These are phyloP conservation scores for Polyommatus iphigenia DNA, from an alignment of 2,888 invertebrate species.

Conservation along the genomic window DNA sequence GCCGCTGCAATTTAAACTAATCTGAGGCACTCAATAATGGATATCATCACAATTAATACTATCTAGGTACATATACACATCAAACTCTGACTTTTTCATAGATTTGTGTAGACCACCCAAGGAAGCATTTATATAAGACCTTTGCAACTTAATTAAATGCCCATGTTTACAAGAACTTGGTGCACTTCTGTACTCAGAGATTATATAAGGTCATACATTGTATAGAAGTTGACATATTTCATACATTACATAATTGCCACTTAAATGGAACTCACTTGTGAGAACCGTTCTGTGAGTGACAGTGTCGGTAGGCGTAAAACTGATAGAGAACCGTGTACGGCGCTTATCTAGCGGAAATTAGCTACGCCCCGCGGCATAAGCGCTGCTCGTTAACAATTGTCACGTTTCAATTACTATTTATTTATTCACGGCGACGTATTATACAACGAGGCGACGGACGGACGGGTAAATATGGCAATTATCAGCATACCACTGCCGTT, in stretches of 20 bases:
- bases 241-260: slow-evolving; percentile 17
- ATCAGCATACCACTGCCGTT: background rate
- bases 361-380: slow-evolving; percentile 29
- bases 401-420: slow-evolving; percentile 30
- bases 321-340: background rate
- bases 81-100: background rate
- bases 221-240: slow-evolving; percentile 6
- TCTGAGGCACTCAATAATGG: background rate
- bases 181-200: slow-evolving; percentile 4
- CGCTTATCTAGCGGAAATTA: slow-evolving; percentile 28
- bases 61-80: background rate
- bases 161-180: background rate
- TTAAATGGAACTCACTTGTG: background rate
- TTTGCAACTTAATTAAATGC: background rate
- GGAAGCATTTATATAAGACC: background rate
- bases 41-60: background rate
- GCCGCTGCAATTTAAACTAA: background rate
- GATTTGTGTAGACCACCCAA: background rate
- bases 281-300: background rate
- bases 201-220: slow-evolving; percentile 14
- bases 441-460: slow-evolving; percentile 24
- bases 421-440: slow-evolving; percentile 25
- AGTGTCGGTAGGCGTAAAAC: slow-evolving; percentile 29
- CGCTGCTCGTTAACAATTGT: slow-evolving; percentile 21
- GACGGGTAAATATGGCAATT: slow-evolving; percentile 16